Percentiles rank a stretch among this genome's conserved stretches.
Evolutionary conservation across 2,113 vertebrate species (phyloP).

Genomic region (Ailurus styani): DNA sequence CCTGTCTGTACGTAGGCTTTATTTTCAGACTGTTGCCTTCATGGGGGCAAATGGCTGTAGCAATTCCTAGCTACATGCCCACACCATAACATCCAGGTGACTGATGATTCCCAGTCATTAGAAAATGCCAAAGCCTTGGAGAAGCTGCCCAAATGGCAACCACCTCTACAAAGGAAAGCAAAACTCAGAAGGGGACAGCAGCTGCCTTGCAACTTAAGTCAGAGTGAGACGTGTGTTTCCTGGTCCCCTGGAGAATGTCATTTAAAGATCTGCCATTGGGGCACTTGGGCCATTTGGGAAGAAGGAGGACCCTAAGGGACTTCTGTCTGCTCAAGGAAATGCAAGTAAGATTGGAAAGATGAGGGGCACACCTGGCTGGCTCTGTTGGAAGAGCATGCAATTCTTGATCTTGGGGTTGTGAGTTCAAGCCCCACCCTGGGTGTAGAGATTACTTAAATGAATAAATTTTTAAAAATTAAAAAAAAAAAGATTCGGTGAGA

Average conservation of each 20-base stretch:
- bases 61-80: neutral
- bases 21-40: neutral
- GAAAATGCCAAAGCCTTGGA: neutral
- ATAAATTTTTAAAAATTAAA: no score
- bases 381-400: no score
- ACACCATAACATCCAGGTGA: neutral
- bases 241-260: neutral
- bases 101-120: neutral
- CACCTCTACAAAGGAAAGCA: neutral
- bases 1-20: neutral
- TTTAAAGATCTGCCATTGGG: neutral
- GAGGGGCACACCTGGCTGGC: no score
- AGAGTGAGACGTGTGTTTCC: neutral
- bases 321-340: neutral
- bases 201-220: neutral
- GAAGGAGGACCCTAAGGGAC: neutral
- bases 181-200: neutral
- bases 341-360: neutral
- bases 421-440: no score
- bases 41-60: neutral
- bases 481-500: neutral
- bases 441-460: no score
- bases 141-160: neutral
- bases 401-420: no score
- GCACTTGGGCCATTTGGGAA: neutral